Conservation (phyloP, 2,113 vertebrate genomes). For the Platysteira castanea region DNA sequence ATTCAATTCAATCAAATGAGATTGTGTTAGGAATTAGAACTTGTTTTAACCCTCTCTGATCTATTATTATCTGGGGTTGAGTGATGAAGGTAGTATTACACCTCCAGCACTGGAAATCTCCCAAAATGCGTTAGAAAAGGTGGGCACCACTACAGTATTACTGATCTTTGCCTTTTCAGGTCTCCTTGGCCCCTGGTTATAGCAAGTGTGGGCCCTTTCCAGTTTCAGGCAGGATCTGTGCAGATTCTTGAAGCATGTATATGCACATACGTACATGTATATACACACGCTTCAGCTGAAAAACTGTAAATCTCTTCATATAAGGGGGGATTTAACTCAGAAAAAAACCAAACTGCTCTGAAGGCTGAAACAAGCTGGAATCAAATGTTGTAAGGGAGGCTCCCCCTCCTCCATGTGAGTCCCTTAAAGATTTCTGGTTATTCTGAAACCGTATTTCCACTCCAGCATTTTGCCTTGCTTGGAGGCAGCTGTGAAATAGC, state of each 20-base stretch:
- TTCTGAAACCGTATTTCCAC: background rate
- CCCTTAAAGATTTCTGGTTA: constrained; percentile 9
- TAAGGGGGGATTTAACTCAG: background rate
- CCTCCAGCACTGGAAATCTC: background rate
- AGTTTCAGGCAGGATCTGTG: background rate
- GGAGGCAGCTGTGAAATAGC: constrained; percentile 62
- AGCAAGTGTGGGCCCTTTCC: background rate
- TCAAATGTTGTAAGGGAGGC: background rate
- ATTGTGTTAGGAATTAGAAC: background rate
- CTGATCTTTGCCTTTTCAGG: background rate
- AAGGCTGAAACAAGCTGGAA: background rate
- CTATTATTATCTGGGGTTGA: background rate
- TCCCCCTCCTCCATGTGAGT: background rate
- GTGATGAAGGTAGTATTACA: background rate
- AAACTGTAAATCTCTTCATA: background rate
- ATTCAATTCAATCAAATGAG: background rate
- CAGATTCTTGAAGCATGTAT: background rate
- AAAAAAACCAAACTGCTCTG: background rate
- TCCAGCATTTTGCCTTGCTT: constrained; percentile 20
- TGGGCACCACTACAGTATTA: background rate
- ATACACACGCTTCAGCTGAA: background rate
- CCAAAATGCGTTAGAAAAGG: background rate
- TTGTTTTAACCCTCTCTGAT: background rate
- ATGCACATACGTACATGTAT: no score
- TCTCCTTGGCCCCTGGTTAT: background rate